These are phyloP conservation scores for Leucopsar rothschildi DNA, from an alignment of 2,113 vertebrate species.

Conservation along the genomic window DNA sequence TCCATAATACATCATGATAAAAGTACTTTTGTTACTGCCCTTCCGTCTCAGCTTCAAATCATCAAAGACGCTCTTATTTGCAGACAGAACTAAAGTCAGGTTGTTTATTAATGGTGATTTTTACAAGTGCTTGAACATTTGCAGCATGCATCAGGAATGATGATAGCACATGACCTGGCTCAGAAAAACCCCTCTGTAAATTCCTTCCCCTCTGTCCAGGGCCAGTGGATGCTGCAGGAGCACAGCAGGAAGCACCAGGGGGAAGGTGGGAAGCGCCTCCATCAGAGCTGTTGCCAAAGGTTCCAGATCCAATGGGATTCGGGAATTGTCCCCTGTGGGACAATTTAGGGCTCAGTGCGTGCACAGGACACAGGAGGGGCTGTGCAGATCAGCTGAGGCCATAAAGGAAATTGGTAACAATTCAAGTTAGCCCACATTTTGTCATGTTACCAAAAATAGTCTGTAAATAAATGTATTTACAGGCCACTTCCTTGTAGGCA, in stretches of 20 bases:
- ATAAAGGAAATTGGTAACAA: neutral
- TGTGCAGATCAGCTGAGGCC: neutral
- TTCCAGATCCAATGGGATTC: neutral
- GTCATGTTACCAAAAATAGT: neutral
- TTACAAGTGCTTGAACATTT: neutral
- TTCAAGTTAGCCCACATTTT: neutral
- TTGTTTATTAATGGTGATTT: neutral
- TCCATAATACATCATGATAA: neutral
- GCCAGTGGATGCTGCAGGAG: neutral
- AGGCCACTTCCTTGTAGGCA: neutral
- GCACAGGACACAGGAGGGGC: rapidly evolving
- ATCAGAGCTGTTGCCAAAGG: rapidly evolving
- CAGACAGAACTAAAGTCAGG: neutral
- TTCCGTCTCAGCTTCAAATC: neutral
- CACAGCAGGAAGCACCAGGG: neutral
- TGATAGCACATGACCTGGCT: neutral
- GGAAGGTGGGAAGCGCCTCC: neutral
- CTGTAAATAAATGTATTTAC: neutral
- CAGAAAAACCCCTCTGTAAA: too few relatives aligned
- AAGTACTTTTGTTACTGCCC: neutral
- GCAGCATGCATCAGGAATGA: neutral
- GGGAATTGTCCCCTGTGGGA: rapidly evolving
- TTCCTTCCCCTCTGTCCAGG: neutral
- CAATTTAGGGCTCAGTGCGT: rapidly evolving
- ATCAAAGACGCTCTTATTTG: neutral